Evolutionary conservation across 2,113 vertebrate genomes (phyloP).

Genomic region (Synodontis membranacea): DNA sequence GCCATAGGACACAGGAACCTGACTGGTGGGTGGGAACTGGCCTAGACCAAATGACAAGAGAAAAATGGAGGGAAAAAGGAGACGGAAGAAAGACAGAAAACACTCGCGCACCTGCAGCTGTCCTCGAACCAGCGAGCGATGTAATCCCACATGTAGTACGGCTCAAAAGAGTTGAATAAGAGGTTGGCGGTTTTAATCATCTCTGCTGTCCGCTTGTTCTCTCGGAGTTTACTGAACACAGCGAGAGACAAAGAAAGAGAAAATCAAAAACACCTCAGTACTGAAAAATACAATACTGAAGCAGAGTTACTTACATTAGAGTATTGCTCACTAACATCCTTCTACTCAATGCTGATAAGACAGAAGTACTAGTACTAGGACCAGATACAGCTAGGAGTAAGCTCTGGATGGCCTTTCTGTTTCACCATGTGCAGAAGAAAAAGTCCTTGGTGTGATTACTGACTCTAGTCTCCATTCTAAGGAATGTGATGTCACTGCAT

Average conservation of each 20-base stretch:
- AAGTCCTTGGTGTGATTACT: no score
- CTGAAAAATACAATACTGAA: not conserved
- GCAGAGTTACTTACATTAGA: not conserved
- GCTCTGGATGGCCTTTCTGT: no score
- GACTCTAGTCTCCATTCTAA: no score
- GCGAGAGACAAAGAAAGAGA: not conserved
- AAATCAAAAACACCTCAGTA: not conserved
- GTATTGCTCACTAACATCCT: no score
- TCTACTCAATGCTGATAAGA: no score
- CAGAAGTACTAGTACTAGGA: no score
- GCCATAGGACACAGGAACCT: not conserved
- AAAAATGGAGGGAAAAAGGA: not conserved
- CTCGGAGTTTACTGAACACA: conserved; percentile 85
- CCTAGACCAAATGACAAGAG: not conserved
- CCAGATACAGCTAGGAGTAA: no score
- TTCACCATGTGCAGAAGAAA: no score
- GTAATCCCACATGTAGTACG: conserved; percentile 99
- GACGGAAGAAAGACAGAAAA: not conserved
- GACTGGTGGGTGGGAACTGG: no score
- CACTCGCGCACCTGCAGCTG: conserved; percentile 86
- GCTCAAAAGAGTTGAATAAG: conserved; percentile 98
- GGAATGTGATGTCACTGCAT: no score
- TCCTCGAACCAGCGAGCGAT: conserved; percentile 98
- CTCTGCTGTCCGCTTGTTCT: conserved; percentile 98
- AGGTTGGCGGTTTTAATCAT: conserved; percentile 99